A percentile compares a stretch with the other conserved stretches of the same genome.
phyloP scores from a whole-genome alignment of 2,113 vertebrate species.

The Crocuta crocuta region DNA sequence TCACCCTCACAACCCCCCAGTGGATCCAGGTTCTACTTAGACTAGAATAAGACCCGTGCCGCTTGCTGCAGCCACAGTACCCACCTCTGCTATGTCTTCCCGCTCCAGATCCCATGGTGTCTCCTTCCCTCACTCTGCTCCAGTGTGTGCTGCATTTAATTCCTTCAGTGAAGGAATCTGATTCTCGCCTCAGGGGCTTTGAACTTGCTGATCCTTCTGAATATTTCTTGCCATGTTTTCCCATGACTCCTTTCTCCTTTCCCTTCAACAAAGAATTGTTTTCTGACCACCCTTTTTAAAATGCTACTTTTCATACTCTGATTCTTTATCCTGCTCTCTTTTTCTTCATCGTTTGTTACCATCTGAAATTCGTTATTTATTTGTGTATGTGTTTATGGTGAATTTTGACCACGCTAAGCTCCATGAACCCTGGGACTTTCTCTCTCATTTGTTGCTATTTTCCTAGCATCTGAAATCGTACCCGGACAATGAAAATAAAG shows the following conservation, averaged over 20 bases:
- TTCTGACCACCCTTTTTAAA: neutral
- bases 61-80: neutral
- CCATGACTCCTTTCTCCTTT: neutral
- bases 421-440: neutral
- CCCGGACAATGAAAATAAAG: neutral
- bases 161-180: neutral
- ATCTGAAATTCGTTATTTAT: neutral
- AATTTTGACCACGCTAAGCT: neutral
- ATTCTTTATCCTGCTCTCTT: neutral
- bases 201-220: neutral
- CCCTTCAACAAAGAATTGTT: neutral
- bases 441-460: neutral
- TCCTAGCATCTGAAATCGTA: neutral
- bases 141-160: neutral
- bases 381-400: neutral
- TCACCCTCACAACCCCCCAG: neutral
- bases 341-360: neutral
- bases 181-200: neutral
- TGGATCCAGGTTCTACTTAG: neutral
- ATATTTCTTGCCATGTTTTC: neutral
- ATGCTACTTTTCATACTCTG: neutral
- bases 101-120: rapidly evolving
- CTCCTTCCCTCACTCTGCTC: neutral
- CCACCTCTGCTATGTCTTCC: rapidly evolving
- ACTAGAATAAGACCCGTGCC: neutral